These are phyloP conservation scores for Zoanthus sociatus DNA, from an alignment of 92 coral and sea anemone species.

Conservation along the genomic window DNA sequence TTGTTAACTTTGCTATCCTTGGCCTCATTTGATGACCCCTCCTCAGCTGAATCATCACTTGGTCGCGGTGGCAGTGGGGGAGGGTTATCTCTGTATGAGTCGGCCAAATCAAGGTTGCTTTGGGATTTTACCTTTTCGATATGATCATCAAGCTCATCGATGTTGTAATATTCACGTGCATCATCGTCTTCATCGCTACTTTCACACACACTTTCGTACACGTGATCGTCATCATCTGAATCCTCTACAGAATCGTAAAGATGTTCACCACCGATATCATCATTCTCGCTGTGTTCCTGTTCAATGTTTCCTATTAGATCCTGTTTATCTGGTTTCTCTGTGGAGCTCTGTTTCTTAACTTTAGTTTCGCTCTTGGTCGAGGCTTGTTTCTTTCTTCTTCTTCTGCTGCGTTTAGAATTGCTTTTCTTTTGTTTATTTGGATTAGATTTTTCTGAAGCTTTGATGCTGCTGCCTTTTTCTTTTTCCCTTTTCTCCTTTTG, in stretches of 20 bases:
- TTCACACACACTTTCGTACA: slow-evolving; percentile 42
- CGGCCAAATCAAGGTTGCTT: background rate
- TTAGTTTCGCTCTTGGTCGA: background rate
- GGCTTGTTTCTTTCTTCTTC: background rate
- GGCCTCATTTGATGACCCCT: slow-evolving; percentile 4
- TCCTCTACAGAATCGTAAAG: slow-evolving; percentile 28
- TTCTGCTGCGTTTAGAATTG: background rate
- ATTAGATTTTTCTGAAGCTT: background rate
- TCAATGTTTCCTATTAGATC: slow-evolving; percentile 6
- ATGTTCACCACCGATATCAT: slow-evolving; percentile 38
- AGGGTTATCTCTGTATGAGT: background rate
- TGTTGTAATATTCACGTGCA: slow-evolving; percentile 29
- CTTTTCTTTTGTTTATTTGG: background rate
- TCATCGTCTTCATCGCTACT: slow-evolving; percentile 31
- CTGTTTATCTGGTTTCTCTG: slow-evolving; percentile 7
- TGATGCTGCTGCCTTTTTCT: background rate
- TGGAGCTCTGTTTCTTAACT: slow-evolving; percentile 18
- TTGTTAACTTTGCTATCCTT: background rate
- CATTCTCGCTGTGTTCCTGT: slow-evolving; percentile 1
- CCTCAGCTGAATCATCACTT: slow-evolving; percentile 18
- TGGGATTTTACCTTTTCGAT: background rate
- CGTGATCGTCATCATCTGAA: slow-evolving; percentile 27
- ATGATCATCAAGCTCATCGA: background rate
- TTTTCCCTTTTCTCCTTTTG: background rate
- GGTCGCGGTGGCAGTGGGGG: slow-evolving; percentile 36